A percentile compares a stretch with the other conserved stretches of the same genome.
phyloP scores from a whole-genome alignment of 2,888 invertebrate genomes.

The Polydrusus pterygomalis region DNA sequence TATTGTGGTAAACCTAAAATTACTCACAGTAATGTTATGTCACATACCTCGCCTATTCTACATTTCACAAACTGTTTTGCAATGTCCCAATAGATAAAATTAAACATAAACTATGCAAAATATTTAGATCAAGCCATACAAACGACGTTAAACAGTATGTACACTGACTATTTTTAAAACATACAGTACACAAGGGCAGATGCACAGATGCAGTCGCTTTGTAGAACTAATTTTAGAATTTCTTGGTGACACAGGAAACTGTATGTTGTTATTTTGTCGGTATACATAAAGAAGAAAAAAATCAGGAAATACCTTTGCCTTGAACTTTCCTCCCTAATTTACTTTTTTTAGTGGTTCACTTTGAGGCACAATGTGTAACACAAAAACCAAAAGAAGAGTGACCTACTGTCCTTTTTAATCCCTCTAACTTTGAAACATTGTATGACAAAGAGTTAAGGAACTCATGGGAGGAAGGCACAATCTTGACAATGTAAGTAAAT shows the following conservation, averaged over 20 bases:
- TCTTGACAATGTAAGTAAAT: too few relatives aligned
- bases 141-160: not conserved
- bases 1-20: not conserved
- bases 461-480: too few relatives aligned
- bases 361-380: too few relatives aligned
- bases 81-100: constrained; percentile 7
- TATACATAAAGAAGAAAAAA: not conserved
- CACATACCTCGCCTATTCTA: constrained; percentile 17
- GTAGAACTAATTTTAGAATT: constrained; percentile 37
- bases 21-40: constrained; percentile 6
- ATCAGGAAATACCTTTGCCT: too few relatives aligned
- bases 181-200: constrained; percentile 26
- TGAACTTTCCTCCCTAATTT: too few relatives aligned
- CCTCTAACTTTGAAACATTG: too few relatives aligned
- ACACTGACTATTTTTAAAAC: constrained; percentile 40
- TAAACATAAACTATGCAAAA: constrained; percentile 50
- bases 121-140: constrained; percentile 41
- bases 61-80: constrained; percentile 23
- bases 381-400: too few relatives aligned
- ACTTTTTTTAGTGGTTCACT: too few relatives aligned
- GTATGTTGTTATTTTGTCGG: not conserved
- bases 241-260: constrained; percentile 30
- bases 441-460: too few relatives aligned
- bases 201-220: constrained; percentile 10
- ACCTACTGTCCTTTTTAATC: too few relatives aligned